Evolutionary conservation across 2,797 vertebrate genomes (phyloP).

Genomic region (Valencia hispanica): DNA sequence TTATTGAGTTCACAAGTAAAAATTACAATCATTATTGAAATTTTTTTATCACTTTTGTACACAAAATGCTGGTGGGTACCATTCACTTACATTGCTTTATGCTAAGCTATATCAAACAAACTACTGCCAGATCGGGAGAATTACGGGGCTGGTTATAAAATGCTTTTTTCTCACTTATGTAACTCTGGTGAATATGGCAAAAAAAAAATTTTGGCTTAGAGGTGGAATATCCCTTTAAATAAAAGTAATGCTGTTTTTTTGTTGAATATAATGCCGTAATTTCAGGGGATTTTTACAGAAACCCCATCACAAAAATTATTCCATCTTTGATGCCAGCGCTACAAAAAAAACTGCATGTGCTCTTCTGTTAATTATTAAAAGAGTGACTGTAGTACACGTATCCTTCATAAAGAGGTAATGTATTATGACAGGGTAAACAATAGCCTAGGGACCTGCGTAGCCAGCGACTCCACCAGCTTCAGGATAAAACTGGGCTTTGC

Average conservation of each 20-base stretch:
- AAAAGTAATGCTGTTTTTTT: background rate
- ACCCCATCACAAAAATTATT: background rate
- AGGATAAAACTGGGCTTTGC: conserved; percentile 19
- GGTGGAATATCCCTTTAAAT: too few relatives aligned
- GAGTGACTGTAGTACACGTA: conserved; percentile 9
- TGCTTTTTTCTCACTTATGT: too few relatives aligned
- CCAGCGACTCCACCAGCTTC: conserved; percentile 20
- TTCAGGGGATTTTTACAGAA: background rate
- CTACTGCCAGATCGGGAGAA: too few relatives aligned
- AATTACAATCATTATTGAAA: too few relatives aligned
- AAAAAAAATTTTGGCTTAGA: too few relatives aligned
- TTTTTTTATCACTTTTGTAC: too few relatives aligned
- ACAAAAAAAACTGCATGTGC: conserved; percentile 14
- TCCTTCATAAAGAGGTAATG: conserved; percentile 54
- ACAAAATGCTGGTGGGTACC: too few relatives aligned
- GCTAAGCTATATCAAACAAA: too few relatives aligned
- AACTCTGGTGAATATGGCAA: too few relatives aligned
- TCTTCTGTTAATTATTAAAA: conserved; percentile 39
- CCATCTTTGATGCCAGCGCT: background rate
- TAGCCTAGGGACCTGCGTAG: conserved; percentile 16
- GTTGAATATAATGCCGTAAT: background rate
- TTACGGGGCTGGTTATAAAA: too few relatives aligned
- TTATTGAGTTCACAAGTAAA: too few relatives aligned
- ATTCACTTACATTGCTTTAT: too few relatives aligned
- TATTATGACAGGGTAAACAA: conserved; percentile 41